Evolutionary conservation across 2,888 invertebrate genomes (phyloP), one percentile per base, ranked within the genome.

Genomic region (Trissolcus brochymenae): DNA sequence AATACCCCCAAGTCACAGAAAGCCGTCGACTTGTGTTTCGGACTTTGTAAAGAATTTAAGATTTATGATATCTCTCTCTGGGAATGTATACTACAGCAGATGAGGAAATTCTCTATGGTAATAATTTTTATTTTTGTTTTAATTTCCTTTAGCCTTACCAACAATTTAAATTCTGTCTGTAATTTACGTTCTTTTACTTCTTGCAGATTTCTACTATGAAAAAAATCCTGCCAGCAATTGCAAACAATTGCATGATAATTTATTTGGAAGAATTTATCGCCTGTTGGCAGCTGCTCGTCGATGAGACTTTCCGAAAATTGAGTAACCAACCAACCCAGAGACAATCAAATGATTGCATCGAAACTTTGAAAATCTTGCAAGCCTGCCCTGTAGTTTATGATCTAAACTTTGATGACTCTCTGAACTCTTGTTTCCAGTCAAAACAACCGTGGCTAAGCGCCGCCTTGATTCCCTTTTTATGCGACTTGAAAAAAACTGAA

Each of bases 231-330:
- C 81, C 83, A 7, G 78, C 82, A 74, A 51, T 86, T 19, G 79
- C 81, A 46, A 80, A 81, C 43, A 68, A 81, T 54, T 80, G 75
- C 50, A 59, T 73, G 25, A 83, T 85, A 49, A 78, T 83, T 17
- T 83, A 82, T 68, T 82, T 81, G n/a, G 74, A 75, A 40, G 87
- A 87, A 21, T 88, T 85, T 61, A 62, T 82, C 56, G 68, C 78
- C 13, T 86, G 83, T 21, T 88, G 88, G 88, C 86, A 88, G 79
- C 56, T 82, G 7, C 68, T 85, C 1, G 78, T 86, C 17, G 76
- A 78, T 13, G 82, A 84, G 56, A 82, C 87, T 4, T 87, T 88
- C 53, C 79, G 71, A 61, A 84, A 84, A 76, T 81, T 86, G 55
- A 82, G 85, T 56, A 35, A 49, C 0, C 57, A 57, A 40, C 80